A percentile compares a stretch with the other conserved stretches of the same genome.
Evolutionary conservation across 2,797 vertebrate genomes (phyloP).

Genomic region (Coracias cyanogaster): DNA sequence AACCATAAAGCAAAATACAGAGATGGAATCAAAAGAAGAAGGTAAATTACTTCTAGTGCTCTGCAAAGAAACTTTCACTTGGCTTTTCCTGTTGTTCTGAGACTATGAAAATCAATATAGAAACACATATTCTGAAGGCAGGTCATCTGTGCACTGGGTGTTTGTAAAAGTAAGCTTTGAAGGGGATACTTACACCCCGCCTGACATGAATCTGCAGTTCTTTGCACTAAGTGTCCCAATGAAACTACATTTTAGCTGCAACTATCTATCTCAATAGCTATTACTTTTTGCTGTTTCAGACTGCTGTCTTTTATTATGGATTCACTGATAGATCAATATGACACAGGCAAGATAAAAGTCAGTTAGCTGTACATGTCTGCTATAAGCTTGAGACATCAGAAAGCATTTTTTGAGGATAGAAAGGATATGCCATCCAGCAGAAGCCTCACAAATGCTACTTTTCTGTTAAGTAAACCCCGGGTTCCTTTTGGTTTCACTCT

Average conservation of each 20-base stretch:
- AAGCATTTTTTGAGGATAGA: slow-evolving; percentile 54
- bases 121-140: slow-evolving; percentile 78
- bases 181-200: slow-evolving; percentile 69
- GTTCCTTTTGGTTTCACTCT: slow-evolving; percentile 53
- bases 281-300: slow-evolving; percentile 76
- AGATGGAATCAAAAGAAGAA: slow-evolving; percentile 78
- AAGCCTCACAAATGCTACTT: slow-evolving; percentile 60
- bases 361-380: slow-evolving; percentile 76
- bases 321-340: slow-evolving; percentile 81
- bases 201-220: slow-evolving; percentile 77
- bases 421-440: slow-evolving; percentile 6
- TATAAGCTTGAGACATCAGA: slow-evolving; percentile 70
- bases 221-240: slow-evolving; percentile 76
- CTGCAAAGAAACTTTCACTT: slow-evolving; percentile 80
- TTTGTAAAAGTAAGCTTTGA: slow-evolving; percentile 79
- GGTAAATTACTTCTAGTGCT: slow-evolving; percentile 81
- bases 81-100: slow-evolving; percentile 81
- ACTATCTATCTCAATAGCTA: slow-evolving; percentile 75
- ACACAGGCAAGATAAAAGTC: slow-evolving; percentile 79
- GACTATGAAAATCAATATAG: slow-evolving; percentile 81
- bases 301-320: slow-evolving; percentile 78
- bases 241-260: slow-evolving; percentile 73
- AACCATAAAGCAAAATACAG: slow-evolving; percentile 81
- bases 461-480: slow-evolving; percentile 56
- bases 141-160: slow-evolving; percentile 64